These are phyloP conservation scores for Homarus americanus DNA, from an alignment of 1,140 invertebrate genomes.

Conservation along the genomic window DNA sequence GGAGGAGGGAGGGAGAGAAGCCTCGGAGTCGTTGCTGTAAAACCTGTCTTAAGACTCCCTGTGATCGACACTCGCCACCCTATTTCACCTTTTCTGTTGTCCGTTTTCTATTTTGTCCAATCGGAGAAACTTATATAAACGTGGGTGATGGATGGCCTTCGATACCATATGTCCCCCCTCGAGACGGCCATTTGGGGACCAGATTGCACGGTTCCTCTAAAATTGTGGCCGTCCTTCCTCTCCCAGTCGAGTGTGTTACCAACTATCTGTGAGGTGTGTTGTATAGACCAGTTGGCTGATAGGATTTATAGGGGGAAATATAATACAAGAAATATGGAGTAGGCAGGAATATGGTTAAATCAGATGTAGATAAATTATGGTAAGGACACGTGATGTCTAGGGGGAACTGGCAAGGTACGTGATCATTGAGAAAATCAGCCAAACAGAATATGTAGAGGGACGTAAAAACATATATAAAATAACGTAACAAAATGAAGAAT, in stretches of 20 bases:
- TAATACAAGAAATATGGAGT: too few species aligned
- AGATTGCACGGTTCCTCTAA: background rate
- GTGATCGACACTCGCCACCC: constrained; percentile 17
- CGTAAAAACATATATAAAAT: too few species aligned
- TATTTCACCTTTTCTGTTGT: constrained; percentile 11
- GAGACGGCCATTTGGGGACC: background rate
- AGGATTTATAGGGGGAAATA: too few species aligned
- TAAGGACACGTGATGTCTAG: too few species aligned
- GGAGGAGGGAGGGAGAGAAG: background rate
- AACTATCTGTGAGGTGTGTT: too few species aligned
- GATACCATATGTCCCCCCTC: constrained; percentile 9
- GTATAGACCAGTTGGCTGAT: too few species aligned
- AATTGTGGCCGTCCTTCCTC: background rate
- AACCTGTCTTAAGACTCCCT: background rate
- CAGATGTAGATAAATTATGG: too few species aligned
- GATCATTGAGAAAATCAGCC: too few species aligned
- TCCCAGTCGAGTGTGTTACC: background rate
- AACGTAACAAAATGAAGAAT: too few species aligned
- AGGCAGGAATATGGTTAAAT: too few species aligned
- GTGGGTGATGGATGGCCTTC: constrained; percentile 9
- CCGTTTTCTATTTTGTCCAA: background rate
- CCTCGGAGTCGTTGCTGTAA: background rate
- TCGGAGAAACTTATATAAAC: constrained; percentile 12
- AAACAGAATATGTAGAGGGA: too few species aligned
- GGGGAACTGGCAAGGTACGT: too few species aligned